Evolutionary conservation across 1,140 invertebrate species (phyloP).

Genomic region (Tetramorium parvispinum): DNA sequence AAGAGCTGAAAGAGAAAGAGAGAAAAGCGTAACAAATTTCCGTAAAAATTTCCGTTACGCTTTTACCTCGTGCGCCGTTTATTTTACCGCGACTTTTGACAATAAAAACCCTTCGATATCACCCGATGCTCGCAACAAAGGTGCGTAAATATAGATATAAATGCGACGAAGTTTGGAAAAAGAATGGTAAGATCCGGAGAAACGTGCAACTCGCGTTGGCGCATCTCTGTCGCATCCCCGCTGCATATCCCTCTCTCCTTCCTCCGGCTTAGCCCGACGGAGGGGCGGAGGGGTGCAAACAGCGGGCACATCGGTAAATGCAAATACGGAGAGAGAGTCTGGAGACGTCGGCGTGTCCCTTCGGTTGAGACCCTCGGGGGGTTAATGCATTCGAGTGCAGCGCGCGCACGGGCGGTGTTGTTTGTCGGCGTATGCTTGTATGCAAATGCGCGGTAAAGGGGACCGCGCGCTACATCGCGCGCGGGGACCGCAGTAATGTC

Average conservation of each 20-base stretch:
- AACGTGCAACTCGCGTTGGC: background rate
- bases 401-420: background rate
- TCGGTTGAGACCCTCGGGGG: background rate
- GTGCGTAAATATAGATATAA: conserved; percentile 32
- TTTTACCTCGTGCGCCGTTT: background rate
- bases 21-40: background rate
- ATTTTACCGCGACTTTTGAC: conserved; percentile 17
- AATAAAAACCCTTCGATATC: conserved; percentile 36
- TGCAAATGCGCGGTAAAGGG: conserved; percentile 56
- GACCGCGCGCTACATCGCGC: conserved; percentile 34
- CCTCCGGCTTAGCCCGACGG: background rate
- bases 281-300: background rate
- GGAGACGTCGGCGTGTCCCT: conserved; percentile 45
- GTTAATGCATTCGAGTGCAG: conserved; percentile 52
- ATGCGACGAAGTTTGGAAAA: conserved; percentile 26
- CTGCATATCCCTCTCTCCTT: background rate
- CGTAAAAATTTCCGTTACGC: conserved; percentile 3
- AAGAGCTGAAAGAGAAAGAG: background rate
- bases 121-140: background rate
- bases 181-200: background rate
- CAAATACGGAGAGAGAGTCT: conserved; percentile 44
- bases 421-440: conserved; percentile 56
- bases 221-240: background rate
- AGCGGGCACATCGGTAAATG: conserved; percentile 48
- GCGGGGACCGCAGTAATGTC: conserved; percentile 43